phyloP scores from a whole-genome alignment of 2,797 vertebrate genomes.

The Pipistrellus pygmaeus region DNA sequence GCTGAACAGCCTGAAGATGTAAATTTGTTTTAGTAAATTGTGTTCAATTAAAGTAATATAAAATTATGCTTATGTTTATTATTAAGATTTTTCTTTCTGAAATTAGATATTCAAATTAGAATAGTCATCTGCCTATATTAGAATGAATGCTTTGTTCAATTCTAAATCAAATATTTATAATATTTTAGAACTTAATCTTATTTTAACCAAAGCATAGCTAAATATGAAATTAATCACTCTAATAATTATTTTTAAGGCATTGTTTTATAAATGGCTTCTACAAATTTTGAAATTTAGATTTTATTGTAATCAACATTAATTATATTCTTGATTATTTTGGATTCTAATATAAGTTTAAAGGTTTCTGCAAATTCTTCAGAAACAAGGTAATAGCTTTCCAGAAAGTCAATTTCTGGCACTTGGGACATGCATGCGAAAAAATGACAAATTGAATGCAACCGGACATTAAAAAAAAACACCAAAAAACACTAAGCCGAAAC shows the following conservation, averaged over 20 bases:
- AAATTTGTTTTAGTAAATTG: background rate
- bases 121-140: background rate
- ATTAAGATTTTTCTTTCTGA: background rate
- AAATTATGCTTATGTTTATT: background rate
- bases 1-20: background rate
- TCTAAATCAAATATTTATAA: background rate
- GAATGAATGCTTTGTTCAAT: background rate
- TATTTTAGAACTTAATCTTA: background rate
- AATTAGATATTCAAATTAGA: background rate
- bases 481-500: background rate
- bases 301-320: background rate
- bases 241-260: background rate
- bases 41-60: background rate
- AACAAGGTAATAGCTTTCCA: background rate
- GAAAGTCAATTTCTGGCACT: background rate
- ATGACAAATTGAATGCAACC: background rate
- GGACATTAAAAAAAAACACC: background rate
- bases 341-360: background rate
- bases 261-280: background rate
- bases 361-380: background rate
- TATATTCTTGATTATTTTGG: background rate
- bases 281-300: slow-evolving; percentile 5
- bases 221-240: background rate
- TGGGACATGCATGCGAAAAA: background rate
- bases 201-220: background rate